Conservation (phyloP, 2,113 vertebrate genomes). For the Ardeotis arabs region DNA sequence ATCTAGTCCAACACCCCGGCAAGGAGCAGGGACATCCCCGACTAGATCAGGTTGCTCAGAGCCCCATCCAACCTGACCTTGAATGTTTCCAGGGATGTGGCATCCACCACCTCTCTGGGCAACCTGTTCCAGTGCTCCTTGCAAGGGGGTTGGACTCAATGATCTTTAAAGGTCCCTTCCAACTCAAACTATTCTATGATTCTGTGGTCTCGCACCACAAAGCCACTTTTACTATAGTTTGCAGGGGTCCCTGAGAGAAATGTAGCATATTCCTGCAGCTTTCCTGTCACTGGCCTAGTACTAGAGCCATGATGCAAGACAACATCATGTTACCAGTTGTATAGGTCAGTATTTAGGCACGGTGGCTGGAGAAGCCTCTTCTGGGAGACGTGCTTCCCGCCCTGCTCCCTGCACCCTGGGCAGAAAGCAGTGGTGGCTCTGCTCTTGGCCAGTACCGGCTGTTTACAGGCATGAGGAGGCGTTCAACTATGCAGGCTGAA, state of each 20-base stretch:
- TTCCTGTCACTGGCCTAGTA: neutral
- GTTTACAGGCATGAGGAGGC: neutral
- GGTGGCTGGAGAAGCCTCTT: neutral
- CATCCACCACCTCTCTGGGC: no score
- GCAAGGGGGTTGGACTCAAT: no score
- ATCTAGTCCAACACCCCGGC: no score
- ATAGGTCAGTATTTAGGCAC: neutral
- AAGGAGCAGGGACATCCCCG: no score
- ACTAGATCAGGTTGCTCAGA: no score
- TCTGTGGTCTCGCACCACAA: neutral
- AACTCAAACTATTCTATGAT: no score
- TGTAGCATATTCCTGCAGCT: neutral
- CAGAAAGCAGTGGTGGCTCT: neutral
- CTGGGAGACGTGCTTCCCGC: rapidly evolving
- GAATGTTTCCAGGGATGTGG: no score
- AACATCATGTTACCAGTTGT: rapidly evolving
- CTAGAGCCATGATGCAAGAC: neutral
- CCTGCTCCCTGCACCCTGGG: neutral
- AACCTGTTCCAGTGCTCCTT: no score
- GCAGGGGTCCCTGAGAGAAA: neutral
- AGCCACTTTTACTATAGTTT: neutral
- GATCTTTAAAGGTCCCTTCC: no score
- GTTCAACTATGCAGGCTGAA: neutral
- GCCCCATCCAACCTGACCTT: no score
- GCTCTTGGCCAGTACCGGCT: neutral